Evolutionary conservation across 2,797 vertebrate species (phyloP), one percentile per base, ranked within the genome.

Genomic region (Myotis planiceps): DNA sequence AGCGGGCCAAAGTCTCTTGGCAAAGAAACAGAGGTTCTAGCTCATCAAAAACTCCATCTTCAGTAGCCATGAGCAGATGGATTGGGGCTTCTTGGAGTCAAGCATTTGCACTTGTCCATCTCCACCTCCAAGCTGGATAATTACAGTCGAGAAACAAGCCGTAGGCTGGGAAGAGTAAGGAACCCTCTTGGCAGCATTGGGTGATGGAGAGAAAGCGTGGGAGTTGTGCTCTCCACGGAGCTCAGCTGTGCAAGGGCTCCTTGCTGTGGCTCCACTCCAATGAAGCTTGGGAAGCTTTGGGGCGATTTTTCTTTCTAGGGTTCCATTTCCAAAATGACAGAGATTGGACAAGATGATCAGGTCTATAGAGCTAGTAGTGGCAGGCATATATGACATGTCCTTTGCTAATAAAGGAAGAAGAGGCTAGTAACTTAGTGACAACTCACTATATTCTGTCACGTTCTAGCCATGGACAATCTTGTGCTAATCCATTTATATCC

Each of bases 21-120:
- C 96, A 96, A 76, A 85, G 84, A 74, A 75, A 58, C 69, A 6
- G 16, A 89, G 63, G 80, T 66, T 92, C 81, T 42, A 93, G 86
- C 45, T 93, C 72, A 5, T 90, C 85, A 96, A 87, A 87, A 94
- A 92, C 81, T 71, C 93, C 94, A 76, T 94, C 84, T 97, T 91
- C 1, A 0, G 93, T 32, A 83, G 76, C 93, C 47, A 71, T 3
- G 6, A 85, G 78, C 96, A 97, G 94, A 95, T 96, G 93, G 94
- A 71, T 51, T 37, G 84, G 49, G 91, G 87, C 60, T 97, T 95
- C 93, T 93, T 63, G 58, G 85, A 91, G 96, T 81, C 91, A 94
- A 85, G 68, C 42, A 60, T 91, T 90, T 91, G 83, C 0, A 37
- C 66, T 95, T 90, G 94, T 84, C 88, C 96, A 27, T 58, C 83